phyloP scores from a whole-genome alignment of 2,888 invertebrate genomes.

The Zygaena filipendulae region DNA sequence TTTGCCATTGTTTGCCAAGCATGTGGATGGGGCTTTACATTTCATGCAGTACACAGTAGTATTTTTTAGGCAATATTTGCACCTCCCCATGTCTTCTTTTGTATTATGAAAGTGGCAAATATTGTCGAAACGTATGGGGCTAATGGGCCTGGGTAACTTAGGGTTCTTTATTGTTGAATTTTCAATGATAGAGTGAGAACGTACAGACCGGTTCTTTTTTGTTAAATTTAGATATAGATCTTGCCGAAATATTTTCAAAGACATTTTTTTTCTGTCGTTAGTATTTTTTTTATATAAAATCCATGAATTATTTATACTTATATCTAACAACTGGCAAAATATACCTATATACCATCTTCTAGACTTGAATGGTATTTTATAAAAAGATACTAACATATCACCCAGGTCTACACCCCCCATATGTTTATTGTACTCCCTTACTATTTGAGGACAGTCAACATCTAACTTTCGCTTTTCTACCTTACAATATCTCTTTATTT shows the following conservation, averaged over 20 bases:
- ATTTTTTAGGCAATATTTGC: conserved; percentile 12
- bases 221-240: conserved; percentile 11
- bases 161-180: conserved; percentile 11
- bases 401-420: too few species aligned
- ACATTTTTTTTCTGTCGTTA: conserved; percentile 9
- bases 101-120: conserved; percentile 12
- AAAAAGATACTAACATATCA: conserved; percentile 18
- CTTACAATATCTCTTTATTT: conserved; percentile 19
- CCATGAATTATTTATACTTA: conserved; percentile 17
- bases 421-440: conserved; percentile 20
- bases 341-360: conserved; percentile 22
- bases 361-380: conserved; percentile 16
- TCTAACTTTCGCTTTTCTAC: conserved; percentile 17
- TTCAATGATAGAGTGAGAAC: conserved; percentile 9
- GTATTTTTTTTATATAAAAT: conserved; percentile 12
- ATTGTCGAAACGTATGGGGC: conserved; percentile 14
- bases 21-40: conserved; percentile 3
- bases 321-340: conserved; percentile 17
- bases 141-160: conserved; percentile 10
- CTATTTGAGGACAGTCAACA: conserved; percentile 21
- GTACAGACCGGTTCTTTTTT: conserved; percentile 11
- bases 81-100: conserved; percentile 13
- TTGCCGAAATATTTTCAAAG: conserved; percentile 11
- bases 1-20: conserved; percentile 5
- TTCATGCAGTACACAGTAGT: conserved; percentile 12